Base-by-base conservation (phyloP, 1,140 invertebrate species). In the Colletes latitarsis region DNA sequence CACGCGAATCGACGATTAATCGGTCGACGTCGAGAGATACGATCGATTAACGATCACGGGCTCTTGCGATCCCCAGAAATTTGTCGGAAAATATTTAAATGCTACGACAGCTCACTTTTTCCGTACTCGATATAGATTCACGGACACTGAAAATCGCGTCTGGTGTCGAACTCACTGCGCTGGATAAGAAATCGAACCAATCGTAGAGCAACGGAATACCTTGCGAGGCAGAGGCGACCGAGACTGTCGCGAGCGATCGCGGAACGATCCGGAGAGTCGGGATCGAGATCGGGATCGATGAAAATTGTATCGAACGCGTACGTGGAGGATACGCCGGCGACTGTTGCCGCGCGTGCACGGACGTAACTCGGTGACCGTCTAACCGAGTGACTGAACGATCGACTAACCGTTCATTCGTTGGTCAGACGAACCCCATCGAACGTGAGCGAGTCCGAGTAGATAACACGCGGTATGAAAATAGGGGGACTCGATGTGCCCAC, bases 341-440 rank as follows among this genome's bases (percentile, higher is more conserved):
- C 58, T 63, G 66, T 63, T 76, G 63, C 62, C 87, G 83, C 55
- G 14, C 77, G 81, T 79, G 82, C 72, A 74, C 83, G 81, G 84
- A 81, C 82, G 80, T 88, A 77, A 85, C 87, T 88, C 78, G 77
- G 64, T 84, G 75, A 86, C 71, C 86, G 79, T 87, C 83, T 84
- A 81, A 85, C 84, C 70, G 80, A 82, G 69, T 85, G 77, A 81
- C 82, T 86, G 74, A 63, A 82, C 62, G 81, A 79, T 77, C 74
- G 81, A 81, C 81, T 78, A 70, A 78, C 80, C 67, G 72, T 72
- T 72, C 67, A 63, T 72, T 72, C 55, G 79, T 63, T 46, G 68
- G 6, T 72, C 41, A 52, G 55, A 39, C 57, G 70, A 70, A 72
- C 72, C 58, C 60, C 52, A 66, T 76, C 69, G 75, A 62, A 80